Conservation (phyloP, 2,113 vertebrate species). For the Odontesthes bonariensis region DNA sequence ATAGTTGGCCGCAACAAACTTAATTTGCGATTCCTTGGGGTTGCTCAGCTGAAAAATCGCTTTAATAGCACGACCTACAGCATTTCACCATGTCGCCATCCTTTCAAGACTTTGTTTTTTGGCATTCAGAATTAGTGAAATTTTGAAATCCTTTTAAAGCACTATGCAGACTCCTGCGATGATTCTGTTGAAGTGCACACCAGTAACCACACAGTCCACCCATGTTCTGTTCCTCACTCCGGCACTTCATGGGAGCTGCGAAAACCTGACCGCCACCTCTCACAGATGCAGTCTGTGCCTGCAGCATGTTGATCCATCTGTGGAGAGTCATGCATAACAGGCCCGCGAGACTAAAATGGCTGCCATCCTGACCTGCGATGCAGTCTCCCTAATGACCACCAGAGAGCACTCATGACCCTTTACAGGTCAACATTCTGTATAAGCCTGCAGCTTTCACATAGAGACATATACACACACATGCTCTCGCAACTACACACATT, state of each 20-base stretch:
- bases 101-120: no score
- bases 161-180: background rate
- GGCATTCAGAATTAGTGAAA: background rate
- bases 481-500: background rate
- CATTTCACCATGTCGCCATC: no score
- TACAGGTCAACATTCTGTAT: background rate
- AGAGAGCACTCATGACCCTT: conserved; percentile 55
- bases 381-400: conserved; percentile 42
- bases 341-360: conserved; percentile 70
- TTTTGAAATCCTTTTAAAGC: background rate
- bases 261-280: background rate
- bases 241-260: background rate
- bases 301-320: conserved; percentile 33
- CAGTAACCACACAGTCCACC: background rate
- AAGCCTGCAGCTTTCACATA: background rate
- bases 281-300: conserved; percentile 7
- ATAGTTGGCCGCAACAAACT: background rate
- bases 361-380: conserved; percentile 52
- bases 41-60: background rate
- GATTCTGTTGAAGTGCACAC: background rate
- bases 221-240: background rate
- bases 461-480: background rate
- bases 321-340: conserved; percentile 31
- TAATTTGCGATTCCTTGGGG: background rate
- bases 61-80: no score